Conservation (phyloP, 2,113 vertebrate species). For the Halichoerus grypus region DNA sequence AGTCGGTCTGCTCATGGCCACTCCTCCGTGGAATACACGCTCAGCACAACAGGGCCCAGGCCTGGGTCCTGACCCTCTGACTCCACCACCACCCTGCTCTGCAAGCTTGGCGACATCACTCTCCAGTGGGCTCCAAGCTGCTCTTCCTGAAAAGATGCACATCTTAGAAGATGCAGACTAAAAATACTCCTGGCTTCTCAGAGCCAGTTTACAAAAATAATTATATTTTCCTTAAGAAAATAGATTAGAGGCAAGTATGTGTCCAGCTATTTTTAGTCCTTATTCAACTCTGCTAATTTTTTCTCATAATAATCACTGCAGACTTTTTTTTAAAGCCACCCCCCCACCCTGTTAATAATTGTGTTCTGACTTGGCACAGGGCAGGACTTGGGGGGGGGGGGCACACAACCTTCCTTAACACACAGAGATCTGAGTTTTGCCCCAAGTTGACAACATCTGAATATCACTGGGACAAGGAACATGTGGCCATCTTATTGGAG, state of each 20-base stretch:
- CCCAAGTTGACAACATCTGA: background rate
- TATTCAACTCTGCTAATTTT: conserved; percentile 67
- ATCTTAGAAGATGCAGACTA: conserved; percentile 60
- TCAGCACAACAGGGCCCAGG: conserved; percentile 37
- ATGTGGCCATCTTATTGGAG: accelerated
- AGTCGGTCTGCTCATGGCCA: background rate
- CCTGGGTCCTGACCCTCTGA: conserved; percentile 48
- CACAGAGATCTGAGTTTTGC: background rate
- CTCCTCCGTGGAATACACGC: conserved; percentile 23
- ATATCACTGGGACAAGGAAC: background rate
- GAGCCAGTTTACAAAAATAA: conserved; percentile 76
- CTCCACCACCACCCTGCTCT: background rate
- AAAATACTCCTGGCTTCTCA: conserved; percentile 74
- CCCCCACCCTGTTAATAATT: background rate
- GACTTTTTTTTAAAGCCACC: background rate
- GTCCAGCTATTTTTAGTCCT: conserved; percentile 64
- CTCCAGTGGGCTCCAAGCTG: background rate
- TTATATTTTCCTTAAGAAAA: conserved; percentile 73
- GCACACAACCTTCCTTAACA: background rate
- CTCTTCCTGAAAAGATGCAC: conserved; percentile 59
- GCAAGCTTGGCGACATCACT: conserved; percentile 13
- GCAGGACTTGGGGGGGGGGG: background rate
- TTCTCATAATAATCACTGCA: conserved; percentile 36
- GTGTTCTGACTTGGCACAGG: background rate
- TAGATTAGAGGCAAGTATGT: conserved; percentile 69